Evolutionary conservation across 2,113 vertebrate genomes (phyloP).

Genomic region (Prietella phreatophila): DNA sequence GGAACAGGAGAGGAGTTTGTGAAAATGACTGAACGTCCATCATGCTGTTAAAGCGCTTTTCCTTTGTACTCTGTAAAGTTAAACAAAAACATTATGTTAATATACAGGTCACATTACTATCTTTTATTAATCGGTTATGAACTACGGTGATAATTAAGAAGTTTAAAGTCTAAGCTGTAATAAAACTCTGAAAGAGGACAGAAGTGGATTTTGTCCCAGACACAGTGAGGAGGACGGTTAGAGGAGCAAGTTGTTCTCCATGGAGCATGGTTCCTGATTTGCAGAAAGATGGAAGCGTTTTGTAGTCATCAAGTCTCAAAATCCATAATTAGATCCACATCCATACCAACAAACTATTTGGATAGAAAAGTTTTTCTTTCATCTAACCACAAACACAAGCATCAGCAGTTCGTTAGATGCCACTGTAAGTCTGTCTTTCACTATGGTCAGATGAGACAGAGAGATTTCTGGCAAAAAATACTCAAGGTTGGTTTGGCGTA

Average conservation of each 20-base stretch:
- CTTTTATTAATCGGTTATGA: not conserved
- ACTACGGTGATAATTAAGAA: not conserved
- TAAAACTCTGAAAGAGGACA: not conserved
- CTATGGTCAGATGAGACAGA: not conserved
- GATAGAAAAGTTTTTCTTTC: not conserved
- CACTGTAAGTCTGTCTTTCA: not conserved
- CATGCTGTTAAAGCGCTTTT: conserved; percentile 52
- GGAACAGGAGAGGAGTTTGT: conserved; percentile 53
- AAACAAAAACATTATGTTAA: conserved; percentile 2
- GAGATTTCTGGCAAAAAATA: not conserved
- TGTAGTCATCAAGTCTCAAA: not conserved
- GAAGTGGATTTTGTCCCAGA: not conserved
- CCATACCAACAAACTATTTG: not conserved
- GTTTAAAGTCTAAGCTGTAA: not conserved
- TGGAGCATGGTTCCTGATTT: not conserved
- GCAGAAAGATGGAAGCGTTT: not conserved
- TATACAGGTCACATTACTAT: not conserved
- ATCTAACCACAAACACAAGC: not conserved
- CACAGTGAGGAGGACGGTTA: not conserved
- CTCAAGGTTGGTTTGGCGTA: not conserved
- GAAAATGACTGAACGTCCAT: not conserved
- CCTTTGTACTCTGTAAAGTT: conserved; percentile 13
- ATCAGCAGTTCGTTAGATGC: not conserved
- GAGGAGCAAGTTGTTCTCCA: not conserved
- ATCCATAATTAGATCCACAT: not conserved